phyloP scores from a whole-genome alignment of 2,113 vertebrate genomes.

The Falcunculus frontatus region DNA sequence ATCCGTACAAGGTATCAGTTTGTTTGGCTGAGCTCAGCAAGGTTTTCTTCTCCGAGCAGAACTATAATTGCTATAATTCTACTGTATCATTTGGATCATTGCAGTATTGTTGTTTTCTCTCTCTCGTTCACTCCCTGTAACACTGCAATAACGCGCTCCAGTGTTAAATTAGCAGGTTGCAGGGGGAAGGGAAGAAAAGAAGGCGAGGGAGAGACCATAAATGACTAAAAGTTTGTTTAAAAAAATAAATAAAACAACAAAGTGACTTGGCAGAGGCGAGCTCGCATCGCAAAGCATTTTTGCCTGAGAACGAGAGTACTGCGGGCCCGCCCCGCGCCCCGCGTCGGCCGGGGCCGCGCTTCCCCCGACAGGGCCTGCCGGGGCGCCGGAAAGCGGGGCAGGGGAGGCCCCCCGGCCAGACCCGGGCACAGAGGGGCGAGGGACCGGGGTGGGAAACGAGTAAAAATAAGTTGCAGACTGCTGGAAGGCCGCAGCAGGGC shows the following conservation, averaged over 20 bases:
- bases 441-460: background rate
- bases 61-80: constrained; percentile 82
- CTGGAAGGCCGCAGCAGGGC: background rate
- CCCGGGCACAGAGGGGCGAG: background rate
- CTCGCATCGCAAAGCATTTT: constrained; percentile 47
- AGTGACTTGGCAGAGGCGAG: constrained; percentile 68
- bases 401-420: background rate
- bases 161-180: constrained; percentile 79
- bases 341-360: background rate
- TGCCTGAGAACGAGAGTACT: background rate
- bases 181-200: background rate
- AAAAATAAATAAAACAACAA: constrained; percentile 70
- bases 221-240: constrained; percentile 79
- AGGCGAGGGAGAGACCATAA: constrained; percentile 54
- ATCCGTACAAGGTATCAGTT: constrained; percentile 73
- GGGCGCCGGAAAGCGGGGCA: background rate
- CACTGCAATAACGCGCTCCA: constrained; percentile 77
- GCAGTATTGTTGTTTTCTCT: constrained; percentile 80
- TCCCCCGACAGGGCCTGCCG: background rate
- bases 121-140: constrained; percentile 72
- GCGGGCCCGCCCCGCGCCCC: background rate
- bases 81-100: constrained; percentile 82
- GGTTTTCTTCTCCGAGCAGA: constrained; percentile 79
- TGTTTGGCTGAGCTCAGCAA: constrained; percentile 81
- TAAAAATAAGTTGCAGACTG: background rate